Conservation (phyloP, 2,113 vertebrate species). For the Phalacrocorax brasilianus region DNA sequence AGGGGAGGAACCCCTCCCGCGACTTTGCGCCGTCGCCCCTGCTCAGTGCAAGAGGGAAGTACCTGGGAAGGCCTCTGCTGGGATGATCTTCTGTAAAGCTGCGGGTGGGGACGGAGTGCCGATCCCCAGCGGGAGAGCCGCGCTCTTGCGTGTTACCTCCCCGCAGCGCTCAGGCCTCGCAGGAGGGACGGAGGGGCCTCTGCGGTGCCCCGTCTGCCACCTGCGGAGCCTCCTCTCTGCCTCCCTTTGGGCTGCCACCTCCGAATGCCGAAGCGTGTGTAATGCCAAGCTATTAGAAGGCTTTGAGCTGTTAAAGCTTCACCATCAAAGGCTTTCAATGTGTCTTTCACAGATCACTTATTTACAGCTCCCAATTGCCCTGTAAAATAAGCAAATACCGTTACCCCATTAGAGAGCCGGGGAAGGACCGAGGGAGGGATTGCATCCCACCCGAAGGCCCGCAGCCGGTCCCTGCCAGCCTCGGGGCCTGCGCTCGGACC, state of each 20-base stretch:
- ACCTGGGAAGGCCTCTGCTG: not conserved
- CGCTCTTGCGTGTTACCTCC: not conserved
- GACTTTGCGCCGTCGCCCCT: not conserved
- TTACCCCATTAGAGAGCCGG: not conserved
- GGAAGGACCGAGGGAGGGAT: not conserved
- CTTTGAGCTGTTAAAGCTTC: not conserved
- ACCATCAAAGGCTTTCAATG: not conserved
- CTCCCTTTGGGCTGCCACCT: not conserved
- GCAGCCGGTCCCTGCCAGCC: not conserved
- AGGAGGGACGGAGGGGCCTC: not conserved
- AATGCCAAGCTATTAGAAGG: not conserved
- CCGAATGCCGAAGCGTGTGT: fast-evolving
- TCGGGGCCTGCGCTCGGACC: not conserved
- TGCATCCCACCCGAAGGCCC: not conserved
- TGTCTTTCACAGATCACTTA: not conserved
- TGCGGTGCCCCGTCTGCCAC: not conserved
- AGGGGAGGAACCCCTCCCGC: not conserved
- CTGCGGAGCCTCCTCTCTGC: not conserved
- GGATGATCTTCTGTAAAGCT: not conserved
- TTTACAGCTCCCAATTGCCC: not conserved
- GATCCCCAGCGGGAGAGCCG: not conserved
- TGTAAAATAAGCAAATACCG: not conserved
- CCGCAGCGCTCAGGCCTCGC: not conserved
- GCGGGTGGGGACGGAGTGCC: not conserved
- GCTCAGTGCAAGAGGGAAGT: not conserved